Conservation (phyloP, 2,888 invertebrate genomes). For the Scaptomyza cyrtandrae region DNA sequence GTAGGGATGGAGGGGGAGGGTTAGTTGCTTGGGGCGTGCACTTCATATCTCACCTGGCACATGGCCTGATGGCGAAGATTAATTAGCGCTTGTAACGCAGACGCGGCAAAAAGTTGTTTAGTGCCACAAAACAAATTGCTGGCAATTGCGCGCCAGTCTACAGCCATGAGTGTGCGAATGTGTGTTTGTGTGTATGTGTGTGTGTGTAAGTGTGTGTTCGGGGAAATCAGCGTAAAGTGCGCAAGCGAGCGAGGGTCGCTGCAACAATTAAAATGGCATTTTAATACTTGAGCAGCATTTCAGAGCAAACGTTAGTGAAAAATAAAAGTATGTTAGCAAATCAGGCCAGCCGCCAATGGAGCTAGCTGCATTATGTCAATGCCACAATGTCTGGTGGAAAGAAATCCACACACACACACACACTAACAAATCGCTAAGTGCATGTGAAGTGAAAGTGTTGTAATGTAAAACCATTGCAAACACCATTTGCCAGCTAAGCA, state of each 20-base stretch:
- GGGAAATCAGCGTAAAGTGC: conserved; percentile 74
- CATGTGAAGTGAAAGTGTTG: conserved; percentile 47
- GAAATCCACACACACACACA: background rate
- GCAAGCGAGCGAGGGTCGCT: conserved; percentile 37
- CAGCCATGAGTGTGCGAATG: conserved; percentile 4
- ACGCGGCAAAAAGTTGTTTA: conserved; percentile 43
- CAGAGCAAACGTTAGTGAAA: background rate
- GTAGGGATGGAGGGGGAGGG: background rate
- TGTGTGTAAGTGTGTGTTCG: conserved; percentile 29
- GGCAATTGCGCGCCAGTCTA: conserved; percentile 58
- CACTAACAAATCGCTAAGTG: background rate
- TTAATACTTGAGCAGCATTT: conserved; percentile 8
- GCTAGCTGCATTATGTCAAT: conserved; percentile 65
- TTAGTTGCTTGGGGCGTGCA: conserved; percentile 42
- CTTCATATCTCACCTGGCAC: conserved; percentile 61
- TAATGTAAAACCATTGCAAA: conserved; percentile 32
- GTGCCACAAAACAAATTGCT: conserved; percentile 71
- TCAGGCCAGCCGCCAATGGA: conserved; percentile 27
- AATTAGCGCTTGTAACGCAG: conserved; percentile 77
- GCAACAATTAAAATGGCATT: conserved; percentile 63
- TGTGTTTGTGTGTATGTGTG: conserved; percentile 1
- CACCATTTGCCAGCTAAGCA: conserved; percentile 54
- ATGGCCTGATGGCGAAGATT: conserved; percentile 57
- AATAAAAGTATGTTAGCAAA: conserved; percentile 36
- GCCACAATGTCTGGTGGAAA: conserved; percentile 45